These are phyloP conservation scores for Scaptomyza caliginosa DNA, from an alignment of 2,888 invertebrate species.

Conservation along the genomic window DNA sequence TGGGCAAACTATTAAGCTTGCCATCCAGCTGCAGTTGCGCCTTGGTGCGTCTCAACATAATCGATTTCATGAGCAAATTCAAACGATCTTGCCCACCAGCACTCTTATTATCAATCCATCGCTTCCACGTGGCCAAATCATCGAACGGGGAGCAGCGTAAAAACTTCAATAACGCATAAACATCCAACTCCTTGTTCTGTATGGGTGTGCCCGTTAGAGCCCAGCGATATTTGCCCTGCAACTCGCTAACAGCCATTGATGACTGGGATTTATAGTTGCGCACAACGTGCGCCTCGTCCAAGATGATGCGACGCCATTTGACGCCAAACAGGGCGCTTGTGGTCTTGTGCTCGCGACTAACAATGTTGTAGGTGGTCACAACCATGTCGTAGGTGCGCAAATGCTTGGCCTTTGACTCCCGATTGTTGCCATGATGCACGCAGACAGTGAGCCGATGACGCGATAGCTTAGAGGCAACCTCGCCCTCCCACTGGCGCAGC, in stretches of 20 bases:
- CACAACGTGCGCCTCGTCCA: slow-evolving; percentile 97
- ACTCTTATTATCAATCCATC: slow-evolving; percentile 94
- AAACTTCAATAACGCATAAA: slow-evolving; percentile 92
- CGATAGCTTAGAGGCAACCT: slow-evolving; percentile 88
- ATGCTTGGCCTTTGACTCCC: slow-evolving; percentile 87
- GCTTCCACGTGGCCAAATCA: slow-evolving; percentile 94
- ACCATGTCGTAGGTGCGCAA: slow-evolving; percentile 92
- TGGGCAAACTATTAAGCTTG: slow-evolving; percentile 87
- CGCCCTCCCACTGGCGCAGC: slow-evolving; percentile 94
- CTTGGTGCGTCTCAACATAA: slow-evolving; percentile 96
- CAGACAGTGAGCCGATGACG: slow-evolving; percentile 87
- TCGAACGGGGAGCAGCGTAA: slow-evolving; percentile 94
- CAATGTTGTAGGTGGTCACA: slow-evolving; percentile 94
- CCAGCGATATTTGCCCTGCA: slow-evolving; percentile 87
- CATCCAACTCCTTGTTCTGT: slow-evolving; percentile 95
- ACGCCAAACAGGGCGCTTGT: slow-evolving; percentile 88
- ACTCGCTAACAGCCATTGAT: slow-evolving; percentile 88
- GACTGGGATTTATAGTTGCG: slow-evolving; percentile 93
- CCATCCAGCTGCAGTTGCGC: slow-evolving; percentile 89
- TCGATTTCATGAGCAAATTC: slow-evolving; percentile 92
- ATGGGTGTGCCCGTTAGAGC: slow-evolving; percentile 97
- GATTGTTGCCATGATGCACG: slow-evolving; percentile 92
- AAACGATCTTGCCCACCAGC: slow-evolving; percentile 92
- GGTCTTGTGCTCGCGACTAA: slow-evolving; percentile 87
- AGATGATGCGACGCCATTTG: slow-evolving; percentile 92